A percentile compares a stretch with the other conserved stretches of the same genome.
These are phyloP conservation scores for Neodiprion pinetum DNA, from an alignment of 1,140 invertebrate species.

Conservation along the genomic window DNA sequence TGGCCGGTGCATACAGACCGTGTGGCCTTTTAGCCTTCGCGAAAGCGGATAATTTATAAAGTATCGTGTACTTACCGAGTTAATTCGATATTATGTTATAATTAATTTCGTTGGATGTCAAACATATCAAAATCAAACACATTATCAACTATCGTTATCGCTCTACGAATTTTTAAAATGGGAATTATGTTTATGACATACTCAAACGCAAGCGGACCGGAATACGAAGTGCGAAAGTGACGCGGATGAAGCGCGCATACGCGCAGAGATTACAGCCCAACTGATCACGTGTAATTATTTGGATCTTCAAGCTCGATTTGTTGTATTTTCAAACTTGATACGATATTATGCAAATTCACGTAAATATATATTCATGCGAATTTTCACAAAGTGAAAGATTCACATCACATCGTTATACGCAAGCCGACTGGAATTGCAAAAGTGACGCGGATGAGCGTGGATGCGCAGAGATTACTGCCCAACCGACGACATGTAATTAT, in stretches of 20 bases:
- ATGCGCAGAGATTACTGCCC: neutral
- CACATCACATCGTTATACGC: neutral
- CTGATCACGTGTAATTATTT: too few species aligned
- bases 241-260: too few species aligned
- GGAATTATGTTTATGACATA: too few species aligned
- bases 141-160: too few species aligned
- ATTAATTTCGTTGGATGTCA: neutral
- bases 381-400: neutral
- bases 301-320: too few species aligned
- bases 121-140: neutral
- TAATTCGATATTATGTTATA: neutral
- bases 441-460: neutral
- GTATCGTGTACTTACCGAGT: neutral
- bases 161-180: too few species aligned
- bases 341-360: neutral
- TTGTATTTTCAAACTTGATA: neutral
- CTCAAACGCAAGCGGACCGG: too few species aligned
- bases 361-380: neutral
- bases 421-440: neutral
- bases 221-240: too few species aligned
- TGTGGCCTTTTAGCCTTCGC: neutral
- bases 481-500: neutral
- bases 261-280: too few species aligned
- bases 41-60: neutral
- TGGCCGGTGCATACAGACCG: too few species aligned